Evolutionary conservation across 2,888 invertebrate species (phyloP).

Genomic region (Linnaemya vulpina): DNA sequence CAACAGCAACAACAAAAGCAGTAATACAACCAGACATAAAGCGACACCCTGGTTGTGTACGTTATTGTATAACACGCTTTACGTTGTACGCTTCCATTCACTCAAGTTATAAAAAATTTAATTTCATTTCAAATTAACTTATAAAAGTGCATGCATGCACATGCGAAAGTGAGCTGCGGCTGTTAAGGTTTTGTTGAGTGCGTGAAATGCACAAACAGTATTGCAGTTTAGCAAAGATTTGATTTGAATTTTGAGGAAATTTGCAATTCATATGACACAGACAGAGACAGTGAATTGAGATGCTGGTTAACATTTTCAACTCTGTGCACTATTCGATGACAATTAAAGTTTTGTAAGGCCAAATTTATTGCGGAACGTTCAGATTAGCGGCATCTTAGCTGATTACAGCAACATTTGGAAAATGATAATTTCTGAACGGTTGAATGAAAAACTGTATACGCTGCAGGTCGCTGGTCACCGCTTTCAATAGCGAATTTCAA

Average conservation of each 20-base stretch:
- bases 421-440: neutral
- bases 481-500: too few species aligned
- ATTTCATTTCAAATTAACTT: conserved; percentile 38
- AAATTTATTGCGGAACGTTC: neutral
- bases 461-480: too few species aligned
- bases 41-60: neutral
- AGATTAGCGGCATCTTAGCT: neutral
- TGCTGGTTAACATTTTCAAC: neutral
- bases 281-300: neutral
- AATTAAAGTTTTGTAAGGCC: neutral
- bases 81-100: neutral
- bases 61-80: conserved; percentile 1
- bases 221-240: conserved; percentile 7
- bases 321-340: neutral
- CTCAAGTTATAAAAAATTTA: conserved; percentile 30
- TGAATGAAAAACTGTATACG: too few species aligned
- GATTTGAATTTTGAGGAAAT: conserved; percentile 6
- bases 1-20: neutral
- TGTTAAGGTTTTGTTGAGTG: neutral
- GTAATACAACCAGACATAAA: neutral
- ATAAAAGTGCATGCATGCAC: neutral
- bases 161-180: neutral
- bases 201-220: neutral
- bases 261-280: neutral
- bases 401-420: neutral